Evolutionary conservation across 2,888 invertebrate genomes (phyloP).

Genomic region (Ashinkailepas kermadecensis): DNA sequence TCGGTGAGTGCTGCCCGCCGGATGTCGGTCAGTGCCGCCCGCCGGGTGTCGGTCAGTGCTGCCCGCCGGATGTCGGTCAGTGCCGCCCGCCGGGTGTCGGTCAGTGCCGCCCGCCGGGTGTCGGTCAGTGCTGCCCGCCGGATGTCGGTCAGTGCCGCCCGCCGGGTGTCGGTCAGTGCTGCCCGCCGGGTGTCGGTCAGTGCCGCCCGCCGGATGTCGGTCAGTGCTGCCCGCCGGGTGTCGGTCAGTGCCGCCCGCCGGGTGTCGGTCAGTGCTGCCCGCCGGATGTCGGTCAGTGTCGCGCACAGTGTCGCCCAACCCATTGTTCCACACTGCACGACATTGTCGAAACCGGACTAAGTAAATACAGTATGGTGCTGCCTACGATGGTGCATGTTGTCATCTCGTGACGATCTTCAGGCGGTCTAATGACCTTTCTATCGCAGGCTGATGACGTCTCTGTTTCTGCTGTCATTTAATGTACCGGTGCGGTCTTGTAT

Average conservation of each 20-base stretch:
- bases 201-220: not conserved
- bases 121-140: not conserved
- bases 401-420: no score
- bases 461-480: no score
- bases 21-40: not conserved
- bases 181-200: not conserved
- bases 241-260: not conserved
- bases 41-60: not conserved
- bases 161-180: slow-evolving; percentile 35
- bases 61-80: not conserved
- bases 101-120: not conserved
- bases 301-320: no score
- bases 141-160: not conserved
- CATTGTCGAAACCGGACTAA: no score
- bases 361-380: no score
- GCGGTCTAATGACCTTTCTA: no score
- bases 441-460: no score
- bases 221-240: not conserved
- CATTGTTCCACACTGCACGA: no score
- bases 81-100: not conserved
- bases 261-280: not conserved
- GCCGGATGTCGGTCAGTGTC: not conserved
- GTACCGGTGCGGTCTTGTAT: no score
- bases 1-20: not conserved
- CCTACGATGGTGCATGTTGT: no score